These are phyloP conservation scores for Ammodramus savannarum DNA, from an alignment of 2,113 vertebrate species.

Conservation along the genomic window DNA sequence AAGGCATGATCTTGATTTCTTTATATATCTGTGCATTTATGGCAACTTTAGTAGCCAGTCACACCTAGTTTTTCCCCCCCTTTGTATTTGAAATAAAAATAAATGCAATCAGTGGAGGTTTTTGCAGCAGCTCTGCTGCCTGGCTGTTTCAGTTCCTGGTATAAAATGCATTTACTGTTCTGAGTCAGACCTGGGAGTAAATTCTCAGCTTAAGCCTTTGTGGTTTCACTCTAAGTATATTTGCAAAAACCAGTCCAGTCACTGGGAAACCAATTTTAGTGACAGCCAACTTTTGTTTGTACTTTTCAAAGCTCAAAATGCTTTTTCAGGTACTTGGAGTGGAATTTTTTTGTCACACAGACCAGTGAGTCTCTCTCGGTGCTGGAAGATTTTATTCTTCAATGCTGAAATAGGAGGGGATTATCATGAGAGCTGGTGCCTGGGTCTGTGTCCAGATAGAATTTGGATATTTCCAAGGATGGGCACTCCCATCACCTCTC, in stretches of 20 bases:
- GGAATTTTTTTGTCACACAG: background rate
- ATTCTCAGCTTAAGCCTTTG: background rate
- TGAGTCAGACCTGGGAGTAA: background rate
- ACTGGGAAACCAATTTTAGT: background rate
- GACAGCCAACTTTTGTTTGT: background rate
- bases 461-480: background rate
- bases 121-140: background rate
- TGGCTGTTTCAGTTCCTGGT: background rate
- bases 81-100: background rate
- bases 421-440: background rate
- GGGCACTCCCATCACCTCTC: background rate
- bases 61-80: fast-evolving
- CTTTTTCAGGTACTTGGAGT: background rate
- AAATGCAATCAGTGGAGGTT: background rate
- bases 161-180: background rate
- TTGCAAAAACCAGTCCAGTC: background rate
- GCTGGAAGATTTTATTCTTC: background rate
- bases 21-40: background rate
- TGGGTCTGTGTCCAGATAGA: background rate
- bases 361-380: background rate
- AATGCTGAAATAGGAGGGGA: background rate
- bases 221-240: background rate
- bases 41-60: background rate
- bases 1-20: background rate
- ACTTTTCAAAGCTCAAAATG: background rate